phyloP scores from a whole-genome alignment of 2,888 invertebrate species.

The Thymelicus sylvestris region DNA sequence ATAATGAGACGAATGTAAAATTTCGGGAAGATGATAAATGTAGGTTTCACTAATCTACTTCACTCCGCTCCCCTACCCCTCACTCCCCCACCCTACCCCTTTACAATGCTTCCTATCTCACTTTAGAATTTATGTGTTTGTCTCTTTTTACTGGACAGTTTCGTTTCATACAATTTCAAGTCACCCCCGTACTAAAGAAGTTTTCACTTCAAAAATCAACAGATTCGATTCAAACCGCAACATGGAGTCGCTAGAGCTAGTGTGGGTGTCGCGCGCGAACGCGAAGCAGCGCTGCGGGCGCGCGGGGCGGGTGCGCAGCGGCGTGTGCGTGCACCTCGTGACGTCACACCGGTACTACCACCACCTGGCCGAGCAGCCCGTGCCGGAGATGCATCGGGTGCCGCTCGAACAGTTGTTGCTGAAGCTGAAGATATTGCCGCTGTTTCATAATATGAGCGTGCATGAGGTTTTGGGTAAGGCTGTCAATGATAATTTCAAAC shows the following conservation, averaged over 20 bases:
- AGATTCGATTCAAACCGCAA: slow-evolving; percentile 92
- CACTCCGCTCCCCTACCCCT: no score
- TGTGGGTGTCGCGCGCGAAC: slow-evolving; percentile 96
- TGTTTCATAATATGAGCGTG: slow-evolving; percentile 74
- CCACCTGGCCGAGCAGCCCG: slow-evolving; percentile 89
- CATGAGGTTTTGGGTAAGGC: slow-evolving; percentile 79
- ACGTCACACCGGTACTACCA: slow-evolving; percentile 89
- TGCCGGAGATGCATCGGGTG: slow-evolving; percentile 95
- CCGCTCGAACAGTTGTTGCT: slow-evolving; percentile 93
- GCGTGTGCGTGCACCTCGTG: slow-evolving; percentile 94
- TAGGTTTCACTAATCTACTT: no score
- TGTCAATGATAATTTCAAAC: no score
- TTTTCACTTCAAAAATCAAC: no score
- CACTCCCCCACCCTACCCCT: no score
- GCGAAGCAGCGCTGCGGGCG: slow-evolving; percentile 95
- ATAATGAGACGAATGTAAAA: no score
- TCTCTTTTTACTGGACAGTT: no score
- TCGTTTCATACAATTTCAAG: no score
- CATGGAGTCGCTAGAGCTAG: slow-evolving; percentile 93
- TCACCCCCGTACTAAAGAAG: no score
- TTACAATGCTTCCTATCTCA: no score
- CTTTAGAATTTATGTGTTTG: no score
- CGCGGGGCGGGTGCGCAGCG: slow-evolving; percentile 95
- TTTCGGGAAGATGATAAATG: no score
- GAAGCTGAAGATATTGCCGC: slow-evolving; percentile 89